phyloP scores from a whole-genome alignment of 2,888 invertebrate species.

The Autographa pulchrina region DNA sequence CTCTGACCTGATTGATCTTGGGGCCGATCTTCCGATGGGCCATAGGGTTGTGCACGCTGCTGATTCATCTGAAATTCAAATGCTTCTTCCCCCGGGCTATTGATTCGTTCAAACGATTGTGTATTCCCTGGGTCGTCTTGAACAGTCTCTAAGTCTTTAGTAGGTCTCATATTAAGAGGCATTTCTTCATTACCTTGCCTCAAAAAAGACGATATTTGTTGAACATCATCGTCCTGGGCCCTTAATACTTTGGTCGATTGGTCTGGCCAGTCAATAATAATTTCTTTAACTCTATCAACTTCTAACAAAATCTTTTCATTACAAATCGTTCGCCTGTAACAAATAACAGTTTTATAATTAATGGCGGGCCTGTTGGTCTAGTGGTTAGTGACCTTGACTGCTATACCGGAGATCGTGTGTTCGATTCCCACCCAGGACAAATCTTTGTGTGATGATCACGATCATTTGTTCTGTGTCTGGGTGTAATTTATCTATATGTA shows the following conservation, averaged over 20 bases:
- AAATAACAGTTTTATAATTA: background rate
- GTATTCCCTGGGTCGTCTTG: background rate
- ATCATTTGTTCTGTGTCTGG: no score
- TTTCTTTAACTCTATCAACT: slow-evolving; percentile 27
- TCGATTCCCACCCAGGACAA: no score
- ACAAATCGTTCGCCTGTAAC: slow-evolving; percentile 35
- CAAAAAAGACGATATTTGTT: background rate
- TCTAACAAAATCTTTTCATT: slow-evolving; percentile 26
- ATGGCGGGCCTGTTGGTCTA: no score
- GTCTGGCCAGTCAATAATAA: slow-evolving; percentile 34
- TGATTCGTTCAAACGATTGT: background rate
- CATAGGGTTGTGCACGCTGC: background rate
- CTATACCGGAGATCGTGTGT: no score
- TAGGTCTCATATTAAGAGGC: slow-evolving; percentile 21
- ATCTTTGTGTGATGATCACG: no score
- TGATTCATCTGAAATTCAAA: background rate
- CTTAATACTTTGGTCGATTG: background rate
- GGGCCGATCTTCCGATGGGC: background rate
- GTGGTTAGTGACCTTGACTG: no score
- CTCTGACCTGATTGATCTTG: background rate
- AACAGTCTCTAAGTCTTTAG: slow-evolving; percentile 7
- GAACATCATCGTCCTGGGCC: background rate
- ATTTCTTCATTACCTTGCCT: slow-evolving; percentile 23
- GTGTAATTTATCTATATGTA: no score
- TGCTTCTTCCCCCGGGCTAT: background rate